Evolutionary conservation across 2,888 invertebrate species (phyloP), one percentile per base, ranked within the genome.

Genomic region (Phlogophora meticulosa): DNA sequence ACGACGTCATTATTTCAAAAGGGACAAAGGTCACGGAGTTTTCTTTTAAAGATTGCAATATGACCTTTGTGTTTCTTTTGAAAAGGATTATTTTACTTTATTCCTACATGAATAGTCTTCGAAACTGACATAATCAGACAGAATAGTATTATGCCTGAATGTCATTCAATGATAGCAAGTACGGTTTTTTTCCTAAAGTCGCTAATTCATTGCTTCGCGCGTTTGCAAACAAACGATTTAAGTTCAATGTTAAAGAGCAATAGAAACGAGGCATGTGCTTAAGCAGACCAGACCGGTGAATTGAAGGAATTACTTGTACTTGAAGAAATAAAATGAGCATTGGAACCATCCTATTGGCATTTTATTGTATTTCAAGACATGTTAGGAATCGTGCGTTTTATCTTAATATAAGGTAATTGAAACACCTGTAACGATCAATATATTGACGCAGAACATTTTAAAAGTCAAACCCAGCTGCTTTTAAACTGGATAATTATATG

Each of bases 11-110:
- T 69, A 78, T 67, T 65, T 59, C 38, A n/a, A 63, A n/a, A 67
- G 62, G 81, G 66, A 59, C 61, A 83, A 68, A 72, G 81, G 38
- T 81, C 81, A 71, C 32, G 38, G 58, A 49, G 51, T 66, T 66
- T 46, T 57, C 61, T 69, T 77, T 55, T 63, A 82, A 76, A 61
- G 49, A 70, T 70, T 74, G 65, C 60, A 77, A 65, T 61, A 20
- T 48, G 28, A 62, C 74, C 71, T 56, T 79, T 68, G 24, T 22
- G 20, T 53, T 75, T 74, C 43, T 46, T 61, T 79, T 61, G 42
- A 58, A 51, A n/a, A 38, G 20, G 46, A 38, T 75, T 55, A 79
- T 68, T n/a, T n/a, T n/a, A n/a, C 46, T 45, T 57, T 60, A 57
- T 68, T 53, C 13, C 45, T 45, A 56, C 46, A 4, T 51, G 40